phyloP scores from a whole-genome alignment of 1,140 invertebrate species.

The Dolichoris vasculosae region DNA sequence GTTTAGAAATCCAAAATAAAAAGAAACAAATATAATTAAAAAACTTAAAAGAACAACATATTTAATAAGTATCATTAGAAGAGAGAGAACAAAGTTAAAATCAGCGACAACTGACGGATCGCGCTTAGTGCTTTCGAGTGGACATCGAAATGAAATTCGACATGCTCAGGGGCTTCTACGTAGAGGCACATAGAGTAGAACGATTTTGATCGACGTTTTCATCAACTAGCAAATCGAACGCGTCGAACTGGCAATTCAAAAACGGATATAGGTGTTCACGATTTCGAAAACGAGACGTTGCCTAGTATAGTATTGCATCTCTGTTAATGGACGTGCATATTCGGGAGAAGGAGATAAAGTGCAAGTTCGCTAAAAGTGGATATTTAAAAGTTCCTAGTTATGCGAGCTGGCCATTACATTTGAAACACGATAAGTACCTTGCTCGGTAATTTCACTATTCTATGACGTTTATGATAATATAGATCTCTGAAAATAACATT shows the following conservation, averaged over 20 bases:
- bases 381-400: slow-evolving; percentile 15
- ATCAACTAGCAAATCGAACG: slow-evolving; percentile 44
- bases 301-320: not conserved
- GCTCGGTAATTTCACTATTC: not conserved
- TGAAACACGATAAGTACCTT: slow-evolving; percentile 48
- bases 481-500: no score
- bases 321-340: not conserved
- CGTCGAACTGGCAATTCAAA: slow-evolving; percentile 44
- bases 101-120: not conserved
- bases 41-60: no score
- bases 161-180: not conserved
- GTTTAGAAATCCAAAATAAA: no score
- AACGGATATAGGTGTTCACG: slow-evolving; percentile 19
- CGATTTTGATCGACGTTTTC: slow-evolving; percentile 46
- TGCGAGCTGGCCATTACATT: slow-evolving; percentile 47
- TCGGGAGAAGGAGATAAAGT: not conserved
- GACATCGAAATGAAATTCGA: slow-evolving; percentile 2
- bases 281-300: not conserved
- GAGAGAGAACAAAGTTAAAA: not conserved
- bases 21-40: no score
- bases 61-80: not conserved
- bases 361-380: not conserved
- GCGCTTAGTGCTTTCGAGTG: not conserved
- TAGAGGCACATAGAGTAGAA: slow-evolving; percentile 16
- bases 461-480: no score